phyloP scores from a whole-genome alignment of 2,113 vertebrate species.

The Campylomormyrus tamandua region DNA sequence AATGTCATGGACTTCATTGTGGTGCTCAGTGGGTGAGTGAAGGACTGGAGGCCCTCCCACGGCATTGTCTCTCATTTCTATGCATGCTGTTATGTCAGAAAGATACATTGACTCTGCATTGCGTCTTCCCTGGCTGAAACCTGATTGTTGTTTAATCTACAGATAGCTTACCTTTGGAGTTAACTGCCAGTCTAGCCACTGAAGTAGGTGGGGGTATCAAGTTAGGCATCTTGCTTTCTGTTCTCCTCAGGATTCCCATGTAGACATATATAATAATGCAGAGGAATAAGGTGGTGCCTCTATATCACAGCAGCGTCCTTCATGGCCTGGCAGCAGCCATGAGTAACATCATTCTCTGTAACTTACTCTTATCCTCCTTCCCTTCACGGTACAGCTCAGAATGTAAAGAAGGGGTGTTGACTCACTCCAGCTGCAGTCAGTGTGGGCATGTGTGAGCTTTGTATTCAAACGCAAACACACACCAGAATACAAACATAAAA shows the following conservation, averaged over 20 bases:
- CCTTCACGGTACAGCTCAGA: not conserved
- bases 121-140: not conserved
- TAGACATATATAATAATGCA: not conserved
- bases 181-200: not conserved
- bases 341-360: not conserved
- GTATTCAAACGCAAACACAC: conserved; percentile 1
- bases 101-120: not conserved
- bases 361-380: not conserved
- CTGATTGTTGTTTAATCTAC: not conserved
- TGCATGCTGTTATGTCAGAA: not conserved
- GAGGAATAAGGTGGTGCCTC: not conserved
- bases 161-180: not conserved
- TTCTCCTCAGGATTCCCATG: not conserved
- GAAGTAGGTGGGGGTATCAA: not conserved
- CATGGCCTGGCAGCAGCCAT: not conserved
- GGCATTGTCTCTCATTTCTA: not conserved
- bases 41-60: not conserved
- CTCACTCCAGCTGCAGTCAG: not conserved
- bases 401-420: not conserved
- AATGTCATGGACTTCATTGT: conserved; percentile 99
- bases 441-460: not conserved
- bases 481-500: not conserved
- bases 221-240: not conserved
- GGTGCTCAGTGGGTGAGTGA: conserved; percentile 92
- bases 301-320: not conserved